A percentile compares a stretch with the other conserved stretches of the same genome.
phyloP scores from a whole-genome alignment of 2,797 vertebrate species.

The Discoglossus pictus region DNA sequence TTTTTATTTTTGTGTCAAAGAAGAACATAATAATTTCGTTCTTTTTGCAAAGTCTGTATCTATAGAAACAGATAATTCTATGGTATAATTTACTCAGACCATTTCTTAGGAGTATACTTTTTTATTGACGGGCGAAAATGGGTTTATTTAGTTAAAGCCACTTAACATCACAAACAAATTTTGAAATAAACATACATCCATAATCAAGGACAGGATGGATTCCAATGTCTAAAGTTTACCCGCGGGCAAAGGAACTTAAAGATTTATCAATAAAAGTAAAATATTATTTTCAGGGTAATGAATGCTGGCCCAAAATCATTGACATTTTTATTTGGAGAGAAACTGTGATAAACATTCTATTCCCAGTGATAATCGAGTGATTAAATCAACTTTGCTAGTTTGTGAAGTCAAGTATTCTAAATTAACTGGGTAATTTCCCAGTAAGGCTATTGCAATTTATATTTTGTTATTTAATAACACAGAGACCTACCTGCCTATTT shows the following conservation, averaged over 20 bases:
- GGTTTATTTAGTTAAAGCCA: neutral
- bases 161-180: neutral
- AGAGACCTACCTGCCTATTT: too few species aligned
- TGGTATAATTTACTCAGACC: conserved; percentile 6
- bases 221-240: conserved; percentile 9
- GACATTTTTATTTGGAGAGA: conserved; percentile 5
- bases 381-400: conserved; percentile 18
- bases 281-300: conserved; percentile 7
- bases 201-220: conserved; percentile 10
- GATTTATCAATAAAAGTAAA: conserved; percentile 25
- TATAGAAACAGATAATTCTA: neutral
- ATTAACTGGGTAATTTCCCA: conserved; percentile 7
- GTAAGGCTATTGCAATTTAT: conserved; percentile 3
- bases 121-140: conserved; percentile 11
- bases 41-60: too few species aligned
- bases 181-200: conserved; percentile 12
- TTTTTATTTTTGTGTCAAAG: too few species aligned
- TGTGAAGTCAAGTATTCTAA: conserved; percentile 1
- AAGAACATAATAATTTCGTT: too few species aligned
- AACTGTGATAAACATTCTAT: conserved; percentile 8
- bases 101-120: neutral
- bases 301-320: conserved; percentile 5
- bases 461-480: conserved; percentile 11
- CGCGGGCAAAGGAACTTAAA: conserved; percentile 6
- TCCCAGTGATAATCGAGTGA: conserved; percentile 21